These are phyloP conservation scores for Nasonia giraulti DNA, from an alignment of 1,140 invertebrate species.

Conservation along the genomic window DNA sequence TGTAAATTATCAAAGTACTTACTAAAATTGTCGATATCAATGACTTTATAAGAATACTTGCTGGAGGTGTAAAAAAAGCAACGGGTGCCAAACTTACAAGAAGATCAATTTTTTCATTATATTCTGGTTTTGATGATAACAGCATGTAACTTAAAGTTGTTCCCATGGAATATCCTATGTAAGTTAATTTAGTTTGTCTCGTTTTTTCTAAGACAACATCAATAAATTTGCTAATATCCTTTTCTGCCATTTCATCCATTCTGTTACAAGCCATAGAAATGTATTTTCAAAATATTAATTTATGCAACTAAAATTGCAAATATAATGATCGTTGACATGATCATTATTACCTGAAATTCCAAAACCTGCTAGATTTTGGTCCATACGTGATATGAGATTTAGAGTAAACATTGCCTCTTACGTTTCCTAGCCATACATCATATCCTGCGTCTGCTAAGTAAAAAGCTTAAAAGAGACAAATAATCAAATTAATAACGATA, in stretches of 20 bases:
- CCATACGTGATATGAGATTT: slow-evolving; percentile 55
- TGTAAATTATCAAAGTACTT: no score
- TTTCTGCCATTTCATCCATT: slow-evolving; percentile 51
- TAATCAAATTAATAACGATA: no score
- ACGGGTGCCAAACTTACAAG: slow-evolving; percentile 76
- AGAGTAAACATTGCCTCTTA: slow-evolving; percentile 71
- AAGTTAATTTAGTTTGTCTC: slow-evolving; percentile 74
- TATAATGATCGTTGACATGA: no score
- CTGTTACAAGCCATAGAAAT: neutral
- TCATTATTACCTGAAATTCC: slow-evolving; percentile 67
- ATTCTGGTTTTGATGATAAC: slow-evolving; percentile 73
- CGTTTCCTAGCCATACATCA: slow-evolving; percentile 75
- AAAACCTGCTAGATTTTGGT: slow-evolving; percentile 56
- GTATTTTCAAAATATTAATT: no score
- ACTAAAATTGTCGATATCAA: neutral
- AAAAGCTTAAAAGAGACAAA: slow-evolving; percentile 5
- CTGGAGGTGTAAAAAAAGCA: slow-evolving; percentile 43
- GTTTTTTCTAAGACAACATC: slow-evolving; percentile 74
- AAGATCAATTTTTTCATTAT: slow-evolving; percentile 74
- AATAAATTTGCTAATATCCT: slow-evolving; percentile 76
- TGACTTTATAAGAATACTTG: neutral
- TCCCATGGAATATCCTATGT: slow-evolving; percentile 81
- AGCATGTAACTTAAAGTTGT: slow-evolving; percentile 73
- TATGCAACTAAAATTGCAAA: no score
- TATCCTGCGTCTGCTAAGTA: slow-evolving; percentile 71